These are phyloP conservation scores for Agapostemon virescens DNA, from an alignment of 2,888 invertebrate species.

Conservation along the genomic window DNA sequence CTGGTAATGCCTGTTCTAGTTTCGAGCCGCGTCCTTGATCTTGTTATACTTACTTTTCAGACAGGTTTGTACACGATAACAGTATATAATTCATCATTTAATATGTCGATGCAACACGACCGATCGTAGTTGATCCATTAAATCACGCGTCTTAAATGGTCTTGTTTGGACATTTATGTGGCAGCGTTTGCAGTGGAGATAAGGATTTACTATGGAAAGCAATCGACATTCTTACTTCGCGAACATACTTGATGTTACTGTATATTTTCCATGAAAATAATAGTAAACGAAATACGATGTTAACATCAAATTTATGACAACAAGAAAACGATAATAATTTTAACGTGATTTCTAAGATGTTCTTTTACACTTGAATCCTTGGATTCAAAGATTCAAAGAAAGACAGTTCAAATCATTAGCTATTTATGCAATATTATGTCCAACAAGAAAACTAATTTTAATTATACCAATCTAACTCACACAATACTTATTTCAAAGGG, in stretches of 20 bases:
- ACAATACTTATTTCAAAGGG: too few relatives aligned
- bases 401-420: too few relatives aligned
- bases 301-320: too few relatives aligned
- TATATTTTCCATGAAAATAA: background rate
- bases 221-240: background rate
- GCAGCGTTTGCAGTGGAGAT: background rate
- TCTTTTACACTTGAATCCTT: too few relatives aligned
- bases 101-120: conserved; percentile 40
- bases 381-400: too few relatives aligned
- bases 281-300: background rate
- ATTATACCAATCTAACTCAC: too few relatives aligned
- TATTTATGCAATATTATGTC: too few relatives aligned
- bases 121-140: conserved; percentile 45
- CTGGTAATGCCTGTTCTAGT: conserved; percentile 65
- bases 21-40: conserved; percentile 69
- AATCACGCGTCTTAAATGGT: conserved; percentile 33
- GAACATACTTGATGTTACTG: background rate
- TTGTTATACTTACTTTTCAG: conserved; percentile 66
- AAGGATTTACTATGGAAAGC: background rate
- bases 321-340: too few relatives aligned
- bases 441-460: too few relatives aligned
- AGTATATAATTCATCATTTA: conserved; percentile 56
- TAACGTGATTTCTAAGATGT: too few relatives aligned
- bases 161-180: conserved; percentile 1
- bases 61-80: conserved; percentile 52